Evolutionary conservation across 2,888 invertebrate genomes (phyloP), one percentile per base, ranked within the genome.

Genomic region (Agelastica alni): DNA sequence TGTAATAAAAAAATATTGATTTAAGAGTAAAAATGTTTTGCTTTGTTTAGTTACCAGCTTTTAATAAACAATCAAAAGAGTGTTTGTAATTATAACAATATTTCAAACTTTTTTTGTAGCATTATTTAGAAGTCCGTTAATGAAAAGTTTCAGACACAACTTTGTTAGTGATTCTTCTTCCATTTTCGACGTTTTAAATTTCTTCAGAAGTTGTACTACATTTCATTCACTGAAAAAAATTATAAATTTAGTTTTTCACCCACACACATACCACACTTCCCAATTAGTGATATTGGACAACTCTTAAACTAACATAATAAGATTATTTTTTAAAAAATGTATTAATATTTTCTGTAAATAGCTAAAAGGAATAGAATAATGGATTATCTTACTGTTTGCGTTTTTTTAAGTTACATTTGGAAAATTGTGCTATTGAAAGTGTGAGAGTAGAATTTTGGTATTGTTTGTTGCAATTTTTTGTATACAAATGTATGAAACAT

Each of bases 1-100:
- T 20, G 9, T 26, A 48, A 39, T 48, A 48, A 48, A 48, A 48
- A 48, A 48, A 48, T 48, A 48, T 48, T 39, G 9, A 37, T 49
- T 32, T 41, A 28, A 5, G 37, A 12, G 12, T 31, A 42, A 9
- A 41, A 41, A 17, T 13, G n/a, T 20, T 41, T 49, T 32, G 49
- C 49, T 49, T 49, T 42, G 42, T 49, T 42, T 42, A 49, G 16
- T 49, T 22, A 32, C 49, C 26, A 18, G 41, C 41, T 22, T 32
- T 49, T 41, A 9, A 37, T 42, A 37, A 49, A 49, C 49, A 22
- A 39, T 49, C n/a, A 10, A 12, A 39, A 30, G 13, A 32, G 32
- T 42, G 32, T 39, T 39, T 10, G 17, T n/a, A 2, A 10, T 36
- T 39, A 37, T 41, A 49, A 49, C 41, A 49, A 41, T 41, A 31